phyloP scores from a whole-genome alignment of 2,888 invertebrate species.

The Eurois occulta region DNA sequence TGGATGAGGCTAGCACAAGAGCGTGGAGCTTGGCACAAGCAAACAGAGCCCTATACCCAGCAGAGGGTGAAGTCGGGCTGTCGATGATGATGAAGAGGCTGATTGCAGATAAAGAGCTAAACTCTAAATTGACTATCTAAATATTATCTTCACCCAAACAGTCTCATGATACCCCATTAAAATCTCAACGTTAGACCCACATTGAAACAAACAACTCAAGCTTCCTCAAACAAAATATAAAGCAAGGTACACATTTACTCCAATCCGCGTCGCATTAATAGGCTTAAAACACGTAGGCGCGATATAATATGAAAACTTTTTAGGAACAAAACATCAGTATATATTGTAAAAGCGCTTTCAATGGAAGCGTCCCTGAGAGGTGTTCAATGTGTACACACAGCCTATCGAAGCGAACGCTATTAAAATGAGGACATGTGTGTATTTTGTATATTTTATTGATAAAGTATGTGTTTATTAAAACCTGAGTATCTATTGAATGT shows the following conservation, averaged over 20 bases:
- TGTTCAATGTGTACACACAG: slow-evolving; percentile 26
- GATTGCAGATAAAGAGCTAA: background rate
- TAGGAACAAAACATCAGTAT: slow-evolving; percentile 45
- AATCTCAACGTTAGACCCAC: slow-evolving; percentile 18
- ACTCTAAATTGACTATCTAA: background rate
- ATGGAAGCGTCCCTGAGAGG: slow-evolving; percentile 32
- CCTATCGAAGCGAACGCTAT: slow-evolving; percentile 30
- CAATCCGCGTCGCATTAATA: slow-evolving; percentile 48
- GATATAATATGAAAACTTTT: slow-evolving; percentile 47
- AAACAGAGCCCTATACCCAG: no score
- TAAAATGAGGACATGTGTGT: slow-evolving; percentile 27
- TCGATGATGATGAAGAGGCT: background rate
- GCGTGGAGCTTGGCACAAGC: no score
- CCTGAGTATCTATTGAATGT: background rate
- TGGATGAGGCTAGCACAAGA: no score
- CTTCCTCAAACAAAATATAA: slow-evolving; percentile 41
- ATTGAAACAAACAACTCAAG: slow-evolving; percentile 43
- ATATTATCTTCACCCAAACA: background rate
- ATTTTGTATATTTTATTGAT: slow-evolving; percentile 34
- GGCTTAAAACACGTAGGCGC: slow-evolving; percentile 46
- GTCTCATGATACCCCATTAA: slow-evolving; percentile 1
- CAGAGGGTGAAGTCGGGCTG: no score
- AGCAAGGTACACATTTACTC: slow-evolving; percentile 44
- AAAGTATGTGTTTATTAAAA: slow-evolving; percentile 4
- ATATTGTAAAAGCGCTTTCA: slow-evolving; percentile 51